Evolutionary conservation across 2,888 invertebrate genomes (phyloP).

Genomic region (Noctua fimbriata): DNA sequence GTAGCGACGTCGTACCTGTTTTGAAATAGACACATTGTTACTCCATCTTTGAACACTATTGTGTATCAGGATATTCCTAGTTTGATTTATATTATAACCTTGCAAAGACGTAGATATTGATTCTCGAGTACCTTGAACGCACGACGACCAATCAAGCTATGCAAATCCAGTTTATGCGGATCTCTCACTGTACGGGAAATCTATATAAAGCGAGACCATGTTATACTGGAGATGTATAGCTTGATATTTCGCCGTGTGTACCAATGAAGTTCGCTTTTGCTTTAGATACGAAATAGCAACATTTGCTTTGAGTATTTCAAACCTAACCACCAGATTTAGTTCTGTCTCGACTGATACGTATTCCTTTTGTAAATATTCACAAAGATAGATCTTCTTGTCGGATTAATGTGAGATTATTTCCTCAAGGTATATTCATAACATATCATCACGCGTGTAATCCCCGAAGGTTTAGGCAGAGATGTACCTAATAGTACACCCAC

Average conservation of each 20-base stretch:
- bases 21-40: background rate
- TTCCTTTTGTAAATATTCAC: background rate
- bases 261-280: too few species aligned
- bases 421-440: background rate
- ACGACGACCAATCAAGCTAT: too few species aligned
- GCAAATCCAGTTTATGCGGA: too few species aligned
- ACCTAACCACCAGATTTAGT: background rate
- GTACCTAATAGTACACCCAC: too few species aligned
- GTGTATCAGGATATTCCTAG: background rate
- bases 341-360: background rate
- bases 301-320: constrained; percentile 13
- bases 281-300: background rate
- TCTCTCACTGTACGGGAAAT: too few species aligned
- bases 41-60: background rate
- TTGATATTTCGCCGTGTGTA: too few species aligned
- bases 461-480: too few species aligned
- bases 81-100: background rate
- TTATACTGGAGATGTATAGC: too few species aligned
- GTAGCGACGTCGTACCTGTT: too few species aligned
- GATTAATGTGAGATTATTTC: constrained; percentile 5
- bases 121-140: background rate
- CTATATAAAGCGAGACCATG: too few species aligned
- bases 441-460: too few species aligned
- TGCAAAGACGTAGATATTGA: background rate
- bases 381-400: background rate